Base-by-base conservation (phyloP, 2,888 invertebrate species). In the Eledona agricola region DNA sequence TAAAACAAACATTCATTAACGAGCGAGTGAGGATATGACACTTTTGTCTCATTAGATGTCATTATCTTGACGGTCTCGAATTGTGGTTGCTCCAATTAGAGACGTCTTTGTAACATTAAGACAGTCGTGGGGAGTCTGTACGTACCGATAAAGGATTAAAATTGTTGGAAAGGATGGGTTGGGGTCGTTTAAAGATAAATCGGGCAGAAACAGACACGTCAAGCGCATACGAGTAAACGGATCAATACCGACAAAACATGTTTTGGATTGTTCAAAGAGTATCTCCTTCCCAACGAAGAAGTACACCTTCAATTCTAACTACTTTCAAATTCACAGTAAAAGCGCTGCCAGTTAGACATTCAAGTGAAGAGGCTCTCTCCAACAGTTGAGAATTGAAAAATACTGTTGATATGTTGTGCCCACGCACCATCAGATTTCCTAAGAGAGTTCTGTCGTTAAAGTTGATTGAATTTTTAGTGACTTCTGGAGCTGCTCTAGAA, bases 161-260 rank as follows among this genome's bases (percentile, higher is more conserved):
- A 42, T 29, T 29, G 19, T n/a, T 28, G 45, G 20, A 20, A 20
- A 23, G 19, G 45, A 19, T 23, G 52, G 16, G n/a, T n/a, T n/a
- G 22, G 19, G 46, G 38, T 38, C 35, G 37, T 32, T 28, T 25
- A 34, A 12, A 16, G 29, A 28, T 35, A 45, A 51, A 35, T 35
- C 26, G 20, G 35, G 26, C 22, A 37, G 53, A 40, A 38, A 51
- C 34, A 51, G 35, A 55, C 46, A 42, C 20, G 37, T 42, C 40
- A 42, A 9, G 5, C 35, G 13, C 42, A 46, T 42, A 13, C 42
- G 40, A 25, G 47, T 40, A 31, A 45, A 47, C 35, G 25, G 55
- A 51, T 55, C 55, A 34, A 55, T 55, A 51, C n/a, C 13, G 16
- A 38, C 35, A 28, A 31, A 20, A 42, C 25, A 50, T 11, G 37